A percentile compares a stretch with the other conserved stretches of the same genome.
phyloP scores from a whole-genome alignment of 2,888 invertebrate genomes.

The Amiota mariae region DNA sequence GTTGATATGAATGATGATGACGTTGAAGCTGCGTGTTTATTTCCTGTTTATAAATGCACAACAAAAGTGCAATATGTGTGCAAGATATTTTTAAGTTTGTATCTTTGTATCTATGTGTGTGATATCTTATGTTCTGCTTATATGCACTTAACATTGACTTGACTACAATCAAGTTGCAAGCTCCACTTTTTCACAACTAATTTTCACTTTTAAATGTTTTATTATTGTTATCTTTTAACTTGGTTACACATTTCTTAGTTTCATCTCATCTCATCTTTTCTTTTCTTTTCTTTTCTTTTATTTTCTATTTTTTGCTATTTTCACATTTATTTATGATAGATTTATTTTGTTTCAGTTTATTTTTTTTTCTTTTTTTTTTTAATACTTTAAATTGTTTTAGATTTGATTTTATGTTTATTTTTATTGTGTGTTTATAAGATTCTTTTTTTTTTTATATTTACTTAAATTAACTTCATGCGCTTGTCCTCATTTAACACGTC shows the following conservation, averaged over 20 bases:
- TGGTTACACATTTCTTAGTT: too few relatives aligned
- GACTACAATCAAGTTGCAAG: constrained; percentile 34
- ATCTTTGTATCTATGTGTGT: too few relatives aligned
- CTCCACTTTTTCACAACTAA: constrained; percentile 52
- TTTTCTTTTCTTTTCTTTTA: neutral
- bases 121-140: neutral
- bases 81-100: too few relatives aligned
- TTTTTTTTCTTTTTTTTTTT: constrained; percentile 32
- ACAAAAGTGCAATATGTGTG: neutral
- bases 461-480: neutral
- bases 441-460: neutral
- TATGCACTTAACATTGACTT: constrained; percentile 25
- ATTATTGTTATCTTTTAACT: neutral
- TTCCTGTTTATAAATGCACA: constrained; percentile 6
- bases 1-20: neutral
- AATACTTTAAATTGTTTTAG: constrained; percentile 25
- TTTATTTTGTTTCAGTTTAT: too few relatives aligned
- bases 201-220: constrained; percentile 58
- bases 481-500: constrained; percentile 51
- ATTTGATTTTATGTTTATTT: neutral
- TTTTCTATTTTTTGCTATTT: constrained; percentile 12
- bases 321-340: constrained; percentile 17
- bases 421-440: neutral
- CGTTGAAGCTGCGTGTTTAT: constrained; percentile 1
- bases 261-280: too few relatives aligned